Evolutionary conservation across 2,113 vertebrate species (phyloP).

Genomic region (Bothrops jararaca): DNA sequence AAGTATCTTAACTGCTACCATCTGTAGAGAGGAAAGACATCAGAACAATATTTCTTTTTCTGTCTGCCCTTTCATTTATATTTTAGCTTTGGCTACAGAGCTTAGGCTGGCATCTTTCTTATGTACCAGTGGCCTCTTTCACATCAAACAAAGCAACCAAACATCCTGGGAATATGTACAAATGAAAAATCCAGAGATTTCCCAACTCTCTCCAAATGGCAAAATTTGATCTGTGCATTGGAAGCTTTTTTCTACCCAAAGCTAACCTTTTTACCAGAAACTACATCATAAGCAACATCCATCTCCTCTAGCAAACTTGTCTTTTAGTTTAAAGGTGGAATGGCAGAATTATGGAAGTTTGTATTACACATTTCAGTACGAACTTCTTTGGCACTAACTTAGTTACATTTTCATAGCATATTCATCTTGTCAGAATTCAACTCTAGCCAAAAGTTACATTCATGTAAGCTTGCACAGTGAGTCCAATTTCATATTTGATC

Average conservation of each 20-base stretch:
- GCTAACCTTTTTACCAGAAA: background rate
- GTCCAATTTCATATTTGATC: background rate
- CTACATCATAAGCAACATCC: too few species aligned
- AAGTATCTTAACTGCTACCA: constrained; percentile 69
- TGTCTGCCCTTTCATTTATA: constrained; percentile 6
- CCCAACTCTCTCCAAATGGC: background rate
- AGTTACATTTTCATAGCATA: background rate
- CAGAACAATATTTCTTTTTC: background rate
- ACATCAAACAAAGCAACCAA: background rate
- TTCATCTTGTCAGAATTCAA: background rate
- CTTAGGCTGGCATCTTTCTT: background rate
- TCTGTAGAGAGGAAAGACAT: constrained; percentile 37
- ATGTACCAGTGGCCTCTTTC: background rate
- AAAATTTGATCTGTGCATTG: background rate
- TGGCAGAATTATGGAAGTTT: background rate
- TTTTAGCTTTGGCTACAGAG: background rate
- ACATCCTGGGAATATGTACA: background rate
- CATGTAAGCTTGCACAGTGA: background rate
- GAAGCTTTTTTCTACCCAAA: background rate
- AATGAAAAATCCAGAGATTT: constrained; percentile 2
- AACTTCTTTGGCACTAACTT: background rate
- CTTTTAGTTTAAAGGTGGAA: background rate
- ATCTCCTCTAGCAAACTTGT: background rate
- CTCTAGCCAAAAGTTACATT: background rate
- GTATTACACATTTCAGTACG: background rate